Base-by-base conservation (phyloP, 2,888 invertebrate genomes). In the Zygogramma bicolorata region DNA sequence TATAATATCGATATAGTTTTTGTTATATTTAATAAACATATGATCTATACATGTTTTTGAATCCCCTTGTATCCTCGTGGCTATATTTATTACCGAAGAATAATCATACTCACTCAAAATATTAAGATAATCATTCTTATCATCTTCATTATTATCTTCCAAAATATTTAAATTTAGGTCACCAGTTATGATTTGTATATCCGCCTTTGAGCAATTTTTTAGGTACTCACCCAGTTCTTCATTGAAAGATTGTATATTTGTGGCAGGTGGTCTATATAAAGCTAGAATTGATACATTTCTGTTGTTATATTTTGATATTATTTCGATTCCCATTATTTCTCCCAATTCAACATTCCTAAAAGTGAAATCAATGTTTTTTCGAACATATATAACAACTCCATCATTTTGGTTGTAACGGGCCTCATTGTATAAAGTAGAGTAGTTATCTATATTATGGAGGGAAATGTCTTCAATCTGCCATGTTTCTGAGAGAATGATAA, bases 401-500 rank as follows among this genome's bases (percentile, higher is more conserved):
- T 49, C 22, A 49, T 49, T 49, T 49, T 49, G 49, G 20, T 49
- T 49, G 13, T 49, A 49, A 20, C 38, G 60, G 20, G 20, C 60
- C 20, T 60, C 60, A 38, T 60, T 60, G 38, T 60, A 34, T 34
- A 38, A 20, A 38, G 60, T 60, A 22, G 20, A 34, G 10, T 60
- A 60, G 60, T 60, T 31, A 20, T 60, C 60, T 34, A 38, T 34
- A 31, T 60, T 15, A 60, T 60, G 18, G 15, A 60, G 34, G 60
- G 15, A 34, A 18, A 60, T 60, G 10, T 60, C 60, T 60, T 29
- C 60, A 27, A 60, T 60, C 34, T 60, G 60, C n/a, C 60, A 60
- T 60, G 29, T 60, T 60, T 60, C 60, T 29, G 60, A 20, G 34
- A 60, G 60, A 31, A 60, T 34, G 8, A 20, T 31, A 10, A 59